Conservation (phyloP, 2,888 invertebrate genomes). For the Eupelmus urozonus region DNA sequence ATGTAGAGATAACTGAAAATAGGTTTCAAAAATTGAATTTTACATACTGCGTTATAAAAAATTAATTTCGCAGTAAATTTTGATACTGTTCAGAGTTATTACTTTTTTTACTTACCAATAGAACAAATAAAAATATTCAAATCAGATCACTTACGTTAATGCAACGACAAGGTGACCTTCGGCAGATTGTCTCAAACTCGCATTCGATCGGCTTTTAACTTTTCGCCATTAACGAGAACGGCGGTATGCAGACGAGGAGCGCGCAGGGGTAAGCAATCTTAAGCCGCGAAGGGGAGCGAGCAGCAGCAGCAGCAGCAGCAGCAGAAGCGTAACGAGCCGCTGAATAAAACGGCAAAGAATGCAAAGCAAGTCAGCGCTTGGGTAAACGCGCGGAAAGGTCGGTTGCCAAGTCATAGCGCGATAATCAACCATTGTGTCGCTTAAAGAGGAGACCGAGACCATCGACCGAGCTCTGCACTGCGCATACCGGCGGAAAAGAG, state of each 20-base stretch:
- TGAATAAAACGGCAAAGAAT: constrained; percentile 50
- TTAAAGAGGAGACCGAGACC: constrained; percentile 9
- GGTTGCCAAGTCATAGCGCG: constrained; percentile 49
- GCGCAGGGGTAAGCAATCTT: constrained; percentile 12
- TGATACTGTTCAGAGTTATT: too few relatives aligned
- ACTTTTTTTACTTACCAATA: too few relatives aligned
- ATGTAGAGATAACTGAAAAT: too few relatives aligned
- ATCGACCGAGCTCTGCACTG: not conserved
- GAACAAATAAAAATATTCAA: too few relatives aligned
- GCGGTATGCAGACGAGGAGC: not conserved
- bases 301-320: not conserved
- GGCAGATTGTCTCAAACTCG: not conserved
- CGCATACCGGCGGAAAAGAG: not conserved
- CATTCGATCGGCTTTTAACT: constrained; percentile 49
- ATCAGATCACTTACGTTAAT: not conserved
- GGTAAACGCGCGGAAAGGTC: constrained; percentile 48
- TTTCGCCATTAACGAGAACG: constrained; percentile 41
- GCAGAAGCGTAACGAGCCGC: constrained; percentile 36
- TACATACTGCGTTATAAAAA: too few relatives aligned
- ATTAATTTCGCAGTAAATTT: too few relatives aligned
- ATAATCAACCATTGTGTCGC: constrained; percentile 56
- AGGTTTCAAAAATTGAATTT: too few relatives aligned
- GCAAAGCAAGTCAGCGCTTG: constrained; percentile 48
- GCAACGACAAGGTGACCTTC: not conserved
- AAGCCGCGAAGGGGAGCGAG: not conserved